These are phyloP conservation scores for Saccostrea glomerata DNA, from an alignment of 1,140 invertebrate species.

Conservation along the genomic window DNA sequence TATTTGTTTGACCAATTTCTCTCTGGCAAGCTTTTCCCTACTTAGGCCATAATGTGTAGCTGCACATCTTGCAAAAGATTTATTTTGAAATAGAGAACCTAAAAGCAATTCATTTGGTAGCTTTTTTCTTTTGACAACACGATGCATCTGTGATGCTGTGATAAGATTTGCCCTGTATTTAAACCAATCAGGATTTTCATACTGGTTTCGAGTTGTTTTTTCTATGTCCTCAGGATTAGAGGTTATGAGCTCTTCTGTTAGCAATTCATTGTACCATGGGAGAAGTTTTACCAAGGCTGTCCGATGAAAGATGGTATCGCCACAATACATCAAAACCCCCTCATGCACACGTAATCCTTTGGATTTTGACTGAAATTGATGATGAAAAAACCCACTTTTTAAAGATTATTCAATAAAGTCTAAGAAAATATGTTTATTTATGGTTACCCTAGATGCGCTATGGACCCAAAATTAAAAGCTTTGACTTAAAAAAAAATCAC, in stretches of 20 bases:
- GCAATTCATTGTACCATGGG: conserved; percentile 1
- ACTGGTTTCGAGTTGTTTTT: conserved; percentile 2
- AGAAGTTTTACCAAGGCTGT: not conserved
- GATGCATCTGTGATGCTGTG: conserved; percentile 18
- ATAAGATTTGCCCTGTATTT: conserved; percentile 9
- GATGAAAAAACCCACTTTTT: not conserved
- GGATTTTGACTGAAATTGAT: not conserved
- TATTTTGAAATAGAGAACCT: not conserved
- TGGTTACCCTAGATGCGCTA: not conserved
- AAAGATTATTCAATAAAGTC: not conserved
- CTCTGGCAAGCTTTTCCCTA: not conserved
- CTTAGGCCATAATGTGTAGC: conserved; percentile 6
- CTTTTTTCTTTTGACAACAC: conserved; percentile 24
- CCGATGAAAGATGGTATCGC: not conserved
- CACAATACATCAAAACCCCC: not conserved
- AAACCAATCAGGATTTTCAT: not conserved
- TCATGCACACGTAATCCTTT: not conserved
- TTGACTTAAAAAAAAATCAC: not conserved
- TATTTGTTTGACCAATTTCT: not conserved
- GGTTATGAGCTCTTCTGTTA: not conserved
- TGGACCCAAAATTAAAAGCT: not conserved
- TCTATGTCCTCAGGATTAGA: not conserved
- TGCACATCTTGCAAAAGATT: not conserved
- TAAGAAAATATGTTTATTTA: not conserved
- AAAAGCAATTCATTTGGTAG: not conserved